Evolutionary conservation across 2,888 invertebrate species (phyloP).

Genomic region (Sinohyriopsis cumingii): DNA sequence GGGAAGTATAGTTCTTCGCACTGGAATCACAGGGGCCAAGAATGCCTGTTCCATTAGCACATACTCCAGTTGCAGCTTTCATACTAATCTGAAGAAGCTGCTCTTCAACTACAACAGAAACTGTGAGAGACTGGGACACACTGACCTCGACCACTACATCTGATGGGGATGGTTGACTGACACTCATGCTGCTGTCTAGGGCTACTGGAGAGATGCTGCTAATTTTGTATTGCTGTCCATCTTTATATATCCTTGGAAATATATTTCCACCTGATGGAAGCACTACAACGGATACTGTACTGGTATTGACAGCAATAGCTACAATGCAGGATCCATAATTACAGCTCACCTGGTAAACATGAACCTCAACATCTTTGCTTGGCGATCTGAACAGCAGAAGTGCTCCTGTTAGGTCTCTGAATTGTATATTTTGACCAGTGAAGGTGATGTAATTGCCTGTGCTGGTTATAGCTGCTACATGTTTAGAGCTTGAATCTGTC

Average conservation of each 20-base stretch:
- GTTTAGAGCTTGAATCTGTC: conserved; percentile 12
- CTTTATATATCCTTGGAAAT: conserved; percentile 29
- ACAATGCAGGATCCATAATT: conserved; percentile 46
- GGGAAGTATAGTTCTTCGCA: conserved; percentile 24
- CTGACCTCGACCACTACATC: conserved; percentile 28
- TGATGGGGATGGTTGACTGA: conserved; percentile 23
- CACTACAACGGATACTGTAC: conserved; percentile 28
- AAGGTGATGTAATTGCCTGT: conserved; percentile 48
- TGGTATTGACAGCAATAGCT: conserved; percentile 36
- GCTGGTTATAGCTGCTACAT: conserved; percentile 41
- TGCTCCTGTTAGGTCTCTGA: conserved; percentile 34
- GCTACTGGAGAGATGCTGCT: conserved; percentile 8
- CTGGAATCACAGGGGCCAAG: conserved; percentile 35
- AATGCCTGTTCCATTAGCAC: conserved; percentile 37
- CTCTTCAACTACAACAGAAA: conserved; percentile 25
- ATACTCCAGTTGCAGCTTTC: conserved; percentile 22
- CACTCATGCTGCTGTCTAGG: conserved; percentile 19
- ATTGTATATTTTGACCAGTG: conserved; percentile 39
- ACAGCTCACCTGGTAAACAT: conserved; percentile 47
- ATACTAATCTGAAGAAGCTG: conserved; percentile 36
- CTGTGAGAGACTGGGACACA: conserved; percentile 19
- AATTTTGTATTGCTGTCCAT: conserved; percentile 19
- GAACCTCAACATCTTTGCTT: conserved; percentile 29
- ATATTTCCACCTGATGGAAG: conserved; percentile 36
- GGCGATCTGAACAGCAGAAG: conserved; percentile 29